Conservation (phyloP, 2,113 vertebrate species). For the Natator depressus region DNA sequence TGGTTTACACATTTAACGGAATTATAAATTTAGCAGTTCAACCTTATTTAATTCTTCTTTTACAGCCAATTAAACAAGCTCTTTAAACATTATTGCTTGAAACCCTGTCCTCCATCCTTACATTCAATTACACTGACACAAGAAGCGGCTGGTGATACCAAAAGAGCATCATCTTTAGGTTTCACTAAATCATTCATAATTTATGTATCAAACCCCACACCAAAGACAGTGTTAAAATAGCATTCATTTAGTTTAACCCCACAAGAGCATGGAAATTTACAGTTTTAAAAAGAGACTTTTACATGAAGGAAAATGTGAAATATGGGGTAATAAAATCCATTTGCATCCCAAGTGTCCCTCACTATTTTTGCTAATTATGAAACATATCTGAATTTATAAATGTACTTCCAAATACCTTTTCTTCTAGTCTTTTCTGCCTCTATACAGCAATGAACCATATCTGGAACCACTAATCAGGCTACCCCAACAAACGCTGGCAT, state of each 20-base stretch:
- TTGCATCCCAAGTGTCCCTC: background rate
- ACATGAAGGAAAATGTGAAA: background rate
- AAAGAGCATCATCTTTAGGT: conserved; percentile 14
- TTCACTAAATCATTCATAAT: conserved; percentile 44
- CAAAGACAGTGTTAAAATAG: conserved; percentile 43
- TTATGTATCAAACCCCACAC: conserved; percentile 38
- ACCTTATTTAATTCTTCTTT: conserved; percentile 80
- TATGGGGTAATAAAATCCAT: background rate
- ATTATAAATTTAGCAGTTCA: conserved; percentile 79
- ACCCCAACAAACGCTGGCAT: background rate
- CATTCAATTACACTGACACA: conserved; percentile 66
- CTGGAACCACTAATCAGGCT: background rate
- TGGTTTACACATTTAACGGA: conserved; percentile 66
- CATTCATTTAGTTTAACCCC: conserved; percentile 12
- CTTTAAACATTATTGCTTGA: conserved; percentile 72
- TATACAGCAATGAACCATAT: background rate
- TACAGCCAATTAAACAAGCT: conserved; percentile 83
- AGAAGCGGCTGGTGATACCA: conserved; percentile 61
- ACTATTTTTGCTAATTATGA: background rate
- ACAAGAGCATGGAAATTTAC: background rate
- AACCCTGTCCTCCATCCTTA: conserved; percentile 62
- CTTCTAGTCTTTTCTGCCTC: background rate
- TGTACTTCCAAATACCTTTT: background rate
- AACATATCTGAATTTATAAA: background rate
- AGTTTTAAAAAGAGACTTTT: conserved; percentile 36